A percentile compares a stretch with the other conserved stretches of the same genome.
These are phyloP conservation scores for Drosophila cracens DNA, from an alignment of 2,888 invertebrate species.

Conservation along the genomic window DNA sequence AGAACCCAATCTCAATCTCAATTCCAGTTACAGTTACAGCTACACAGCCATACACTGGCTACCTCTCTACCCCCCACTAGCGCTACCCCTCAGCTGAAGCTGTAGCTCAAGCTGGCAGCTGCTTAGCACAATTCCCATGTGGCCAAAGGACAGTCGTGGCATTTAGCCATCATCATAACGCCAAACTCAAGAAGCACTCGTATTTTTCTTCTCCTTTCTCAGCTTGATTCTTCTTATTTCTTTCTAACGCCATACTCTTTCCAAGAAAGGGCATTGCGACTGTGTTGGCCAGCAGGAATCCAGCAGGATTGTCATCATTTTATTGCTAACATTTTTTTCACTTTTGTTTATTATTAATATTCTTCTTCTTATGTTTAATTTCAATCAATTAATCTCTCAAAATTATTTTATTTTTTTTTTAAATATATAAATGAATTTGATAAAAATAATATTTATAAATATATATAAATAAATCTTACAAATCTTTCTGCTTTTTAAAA, in stretches of 20 bases:
- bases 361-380: neutral
- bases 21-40: slow-evolving; percentile 23
- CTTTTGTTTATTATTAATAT: neutral
- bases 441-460: too few species aligned
- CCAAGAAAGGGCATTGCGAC: too few species aligned
- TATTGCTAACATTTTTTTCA: neutral
- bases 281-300: neutral
- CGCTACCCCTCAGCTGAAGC: neutral
- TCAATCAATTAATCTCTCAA: neutral
- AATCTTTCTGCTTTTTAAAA: too few species aligned
- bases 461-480: too few species aligned
- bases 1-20: neutral
- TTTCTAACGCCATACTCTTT: slow-evolving; percentile 14
- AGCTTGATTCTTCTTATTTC: slow-evolving; percentile 6
- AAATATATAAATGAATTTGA: too few species aligned
- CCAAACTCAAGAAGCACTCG: slow-evolving; percentile 52
- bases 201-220: slow-evolving; percentile 16
- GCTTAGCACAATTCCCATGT: slow-evolving; percentile 74
- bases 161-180: slow-evolving; percentile 80
- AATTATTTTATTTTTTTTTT: too few species aligned
- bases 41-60: neutral
- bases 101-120: slow-evolving; percentile 31
- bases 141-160: slow-evolving; percentile 69
- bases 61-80: neutral
- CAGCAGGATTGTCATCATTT: neutral